Evolutionary conservation across 2,888 invertebrate genomes (phyloP).

Genomic region (Euzetes globulus): DNA sequence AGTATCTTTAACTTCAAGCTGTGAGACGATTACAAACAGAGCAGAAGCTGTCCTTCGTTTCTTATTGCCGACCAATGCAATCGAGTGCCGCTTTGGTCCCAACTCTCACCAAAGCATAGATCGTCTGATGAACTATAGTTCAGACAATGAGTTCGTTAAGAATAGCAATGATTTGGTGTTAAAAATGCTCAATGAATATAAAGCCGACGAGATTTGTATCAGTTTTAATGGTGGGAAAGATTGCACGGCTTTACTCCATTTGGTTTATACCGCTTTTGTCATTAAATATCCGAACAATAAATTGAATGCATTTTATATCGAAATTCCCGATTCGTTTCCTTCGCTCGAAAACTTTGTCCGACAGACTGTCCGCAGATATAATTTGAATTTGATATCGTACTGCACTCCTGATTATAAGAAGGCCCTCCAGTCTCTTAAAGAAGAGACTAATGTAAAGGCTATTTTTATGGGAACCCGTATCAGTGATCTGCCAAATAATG

Average conservation of each 20-base stretch:
- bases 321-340: slow-evolving; percentile 68
- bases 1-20: neutral
- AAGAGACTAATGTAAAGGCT: slow-evolving; percentile 55
- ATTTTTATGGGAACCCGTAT: slow-evolving; percentile 84
- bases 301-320: slow-evolving; percentile 69
- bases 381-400: slow-evolving; percentile 61
- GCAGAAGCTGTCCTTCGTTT: neutral
- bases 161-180: neutral
- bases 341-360: slow-evolving; percentile 76
- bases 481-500: slow-evolving; percentile 72
- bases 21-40: neutral
- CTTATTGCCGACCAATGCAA: neutral
- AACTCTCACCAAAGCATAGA: neutral
- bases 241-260: slow-evolving; percentile 81
- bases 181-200: neutral
- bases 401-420: slow-evolving; percentile 61
- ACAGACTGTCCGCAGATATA: slow-evolving; percentile 61
- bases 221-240: slow-evolving; percentile 99
- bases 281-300: slow-evolving; percentile 41
- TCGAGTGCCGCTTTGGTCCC: neutral
- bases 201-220: slow-evolving; percentile 64
- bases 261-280: slow-evolving; percentile 54
- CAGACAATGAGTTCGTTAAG: neutral
- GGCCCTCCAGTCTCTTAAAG: slow-evolving; percentile 59
- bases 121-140: neutral